phyloP scores from a whole-genome alignment of 2,888 invertebrate species.

The Amblyjoppa proteus region DNA sequence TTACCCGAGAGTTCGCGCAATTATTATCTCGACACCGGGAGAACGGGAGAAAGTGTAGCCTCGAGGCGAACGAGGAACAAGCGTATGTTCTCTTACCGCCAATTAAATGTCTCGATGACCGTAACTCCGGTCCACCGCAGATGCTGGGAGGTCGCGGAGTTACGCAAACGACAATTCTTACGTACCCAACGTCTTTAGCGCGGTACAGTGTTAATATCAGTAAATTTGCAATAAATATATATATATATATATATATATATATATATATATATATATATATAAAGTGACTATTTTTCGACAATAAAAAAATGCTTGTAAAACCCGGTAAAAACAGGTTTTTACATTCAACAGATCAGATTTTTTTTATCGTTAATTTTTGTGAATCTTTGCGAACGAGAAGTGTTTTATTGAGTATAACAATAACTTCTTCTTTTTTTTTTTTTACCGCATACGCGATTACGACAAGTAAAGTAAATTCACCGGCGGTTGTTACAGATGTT shows the following conservation, averaged over 20 bases:
- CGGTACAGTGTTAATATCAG: no score
- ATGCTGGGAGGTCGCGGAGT: conserved; percentile 16
- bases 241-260: no score
- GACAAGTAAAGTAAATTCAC: not conserved
- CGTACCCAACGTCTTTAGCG: conserved; percentile 5
- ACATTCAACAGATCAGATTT: no score
- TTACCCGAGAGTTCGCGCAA: conserved; percentile 58
- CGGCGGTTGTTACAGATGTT: not conserved
- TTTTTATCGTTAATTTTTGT: no score
- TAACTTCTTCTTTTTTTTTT: not conserved
- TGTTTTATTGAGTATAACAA: no score
- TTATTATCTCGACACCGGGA: conserved; percentile 46
- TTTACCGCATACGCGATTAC: not conserved
- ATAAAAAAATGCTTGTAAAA: no score
- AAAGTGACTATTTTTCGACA: no score
- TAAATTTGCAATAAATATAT: no score
- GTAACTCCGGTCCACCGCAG: conserved; percentile 51
- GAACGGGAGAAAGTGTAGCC: conserved; percentile 70
- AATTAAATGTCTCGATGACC: conserved; percentile 67
- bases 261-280: no score
- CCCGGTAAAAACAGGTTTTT: no score
- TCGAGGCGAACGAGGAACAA: conserved; percentile 54
- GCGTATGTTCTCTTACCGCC: conserved; percentile 42
- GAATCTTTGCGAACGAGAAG: no score
- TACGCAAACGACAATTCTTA: conserved; percentile 58